A percentile compares a stretch with the other conserved stretches of the same genome.
These are phyloP conservation scores for Pandion haliaetus DNA, from an alignment of 2,113 vertebrate genomes.

Conservation along the genomic window DNA sequence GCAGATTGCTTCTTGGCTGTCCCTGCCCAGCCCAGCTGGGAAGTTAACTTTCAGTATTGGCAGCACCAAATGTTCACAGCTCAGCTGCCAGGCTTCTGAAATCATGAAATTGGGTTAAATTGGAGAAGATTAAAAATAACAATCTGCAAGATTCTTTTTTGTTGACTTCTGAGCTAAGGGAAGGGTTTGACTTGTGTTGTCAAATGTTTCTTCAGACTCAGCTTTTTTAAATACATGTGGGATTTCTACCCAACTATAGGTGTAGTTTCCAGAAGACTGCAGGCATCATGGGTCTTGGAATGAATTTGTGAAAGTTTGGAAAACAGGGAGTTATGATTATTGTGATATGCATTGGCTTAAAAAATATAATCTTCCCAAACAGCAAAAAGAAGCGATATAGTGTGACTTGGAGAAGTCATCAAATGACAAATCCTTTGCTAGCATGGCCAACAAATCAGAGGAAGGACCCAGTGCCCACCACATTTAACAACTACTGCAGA, in stretches of 20 bases:
- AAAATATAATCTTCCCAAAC: not conserved
- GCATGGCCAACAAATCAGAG: not conserved
- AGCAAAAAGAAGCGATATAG: not conserved
- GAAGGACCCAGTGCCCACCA: not conserved
- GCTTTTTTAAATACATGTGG: not conserved
- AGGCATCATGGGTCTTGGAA: not conserved
- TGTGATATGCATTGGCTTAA: not conserved
- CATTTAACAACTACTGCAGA: not conserved
- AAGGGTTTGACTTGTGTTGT: not conserved
- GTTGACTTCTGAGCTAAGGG: not conserved
- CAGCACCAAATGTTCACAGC: constrained; percentile 11
- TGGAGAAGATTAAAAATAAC: not conserved
- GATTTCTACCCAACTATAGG: not conserved
- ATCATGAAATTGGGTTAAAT: not conserved
- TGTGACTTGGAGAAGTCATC: not conserved
- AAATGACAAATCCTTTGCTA: not conserved
- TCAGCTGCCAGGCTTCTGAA: constrained; percentile 4
- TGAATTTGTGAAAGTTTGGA: not conserved
- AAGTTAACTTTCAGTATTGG: not conserved
- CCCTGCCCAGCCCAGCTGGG: not conserved
- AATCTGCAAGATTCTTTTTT: not conserved
- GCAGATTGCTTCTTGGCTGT: not conserved
- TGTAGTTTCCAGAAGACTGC: not conserved
- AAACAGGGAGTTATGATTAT: not conserved
- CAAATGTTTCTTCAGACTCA: not conserved